A percentile compares a stretch with the other conserved stretches of the same genome.
Evolutionary conservation across 2,888 invertebrate genomes (phyloP).

Genomic region (Thecocarcelia acutangulata): DNA sequence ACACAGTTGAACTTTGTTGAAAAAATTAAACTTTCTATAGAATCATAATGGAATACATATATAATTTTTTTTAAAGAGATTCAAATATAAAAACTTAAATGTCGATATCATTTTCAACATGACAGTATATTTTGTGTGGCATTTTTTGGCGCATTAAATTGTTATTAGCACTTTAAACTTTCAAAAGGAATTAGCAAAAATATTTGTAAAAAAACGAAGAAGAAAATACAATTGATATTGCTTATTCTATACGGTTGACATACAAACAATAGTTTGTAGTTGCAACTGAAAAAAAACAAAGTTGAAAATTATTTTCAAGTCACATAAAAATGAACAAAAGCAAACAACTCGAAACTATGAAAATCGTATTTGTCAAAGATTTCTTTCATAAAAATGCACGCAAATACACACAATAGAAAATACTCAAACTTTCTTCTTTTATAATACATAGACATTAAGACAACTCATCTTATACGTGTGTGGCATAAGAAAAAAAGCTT

Average conservation of each 20-base stretch:
- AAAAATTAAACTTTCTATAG: too few species aligned
- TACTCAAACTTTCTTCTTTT: too few species aligned
- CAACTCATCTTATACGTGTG: too few species aligned
- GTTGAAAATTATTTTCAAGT: constrained; percentile 1
- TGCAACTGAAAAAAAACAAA: not conserved
- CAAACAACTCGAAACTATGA: constrained; percentile 32
- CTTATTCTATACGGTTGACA: not conserved
- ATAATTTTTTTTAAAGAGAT: too few species aligned
- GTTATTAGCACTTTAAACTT: constrained; percentile 12
- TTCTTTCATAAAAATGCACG: not conserved
- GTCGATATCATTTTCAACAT: not conserved
- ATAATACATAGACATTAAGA: too few species aligned
- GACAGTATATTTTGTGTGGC: not conserved
- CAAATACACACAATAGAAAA: not conserved
- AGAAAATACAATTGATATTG: not conserved
- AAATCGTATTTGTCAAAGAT: constrained; percentile 45
- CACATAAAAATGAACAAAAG: not conserved
- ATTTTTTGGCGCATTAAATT: constrained; percentile 3
- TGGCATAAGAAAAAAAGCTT: too few species aligned
- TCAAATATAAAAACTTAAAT: not conserved
- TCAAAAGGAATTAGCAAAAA: constrained; percentile 9
- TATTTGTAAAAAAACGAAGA: not conserved
- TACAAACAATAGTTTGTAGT: constrained; percentile 10
- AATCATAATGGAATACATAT: too few species aligned
- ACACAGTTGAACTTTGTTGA: too few species aligned